Evolutionary conservation across 1,140 invertebrate genomes (phyloP).

Genomic region (Anastrepha obliqua): DNA sequence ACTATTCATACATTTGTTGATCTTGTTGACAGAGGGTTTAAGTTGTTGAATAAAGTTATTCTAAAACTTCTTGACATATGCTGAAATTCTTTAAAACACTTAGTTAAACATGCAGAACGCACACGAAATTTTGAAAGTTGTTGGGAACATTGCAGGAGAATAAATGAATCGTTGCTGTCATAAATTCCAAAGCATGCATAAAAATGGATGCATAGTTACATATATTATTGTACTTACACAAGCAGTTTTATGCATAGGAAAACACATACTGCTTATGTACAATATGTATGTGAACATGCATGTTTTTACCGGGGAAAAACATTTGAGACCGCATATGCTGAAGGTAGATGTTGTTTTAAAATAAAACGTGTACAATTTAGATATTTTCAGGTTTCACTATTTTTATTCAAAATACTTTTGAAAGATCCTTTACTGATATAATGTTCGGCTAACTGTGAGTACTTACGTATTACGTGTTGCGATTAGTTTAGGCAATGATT

Average conservation of each 20-base stretch:
- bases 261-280: too few species aligned
- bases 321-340: too few species aligned
- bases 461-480: too few species aligned
- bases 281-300: too few species aligned
- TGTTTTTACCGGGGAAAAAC: too few species aligned
- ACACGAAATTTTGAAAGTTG: background rate
- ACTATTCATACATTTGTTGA: background rate
- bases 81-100: constrained; percentile 34
- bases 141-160: background rate
- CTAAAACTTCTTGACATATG: constrained; percentile 34
- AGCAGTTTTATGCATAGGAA: background rate
- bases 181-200: background rate
- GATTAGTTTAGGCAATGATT: too few species aligned
- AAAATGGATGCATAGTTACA: background rate
- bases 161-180: constrained; percentile 24
- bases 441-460: too few species aligned
- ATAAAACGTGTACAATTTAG: too few species aligned
- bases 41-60: constrained; percentile 26
- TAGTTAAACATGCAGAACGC: constrained; percentile 20
- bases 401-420: too few species aligned
- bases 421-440: too few species aligned
- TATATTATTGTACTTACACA: background rate
- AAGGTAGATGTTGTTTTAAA: too few species aligned
- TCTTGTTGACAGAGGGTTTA: constrained; percentile 30
- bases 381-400: too few species aligned